These are phyloP conservation scores for Podarcis raffonei DNA, from an alignment of 2,113 vertebrate species.

Conservation along the genomic window DNA sequence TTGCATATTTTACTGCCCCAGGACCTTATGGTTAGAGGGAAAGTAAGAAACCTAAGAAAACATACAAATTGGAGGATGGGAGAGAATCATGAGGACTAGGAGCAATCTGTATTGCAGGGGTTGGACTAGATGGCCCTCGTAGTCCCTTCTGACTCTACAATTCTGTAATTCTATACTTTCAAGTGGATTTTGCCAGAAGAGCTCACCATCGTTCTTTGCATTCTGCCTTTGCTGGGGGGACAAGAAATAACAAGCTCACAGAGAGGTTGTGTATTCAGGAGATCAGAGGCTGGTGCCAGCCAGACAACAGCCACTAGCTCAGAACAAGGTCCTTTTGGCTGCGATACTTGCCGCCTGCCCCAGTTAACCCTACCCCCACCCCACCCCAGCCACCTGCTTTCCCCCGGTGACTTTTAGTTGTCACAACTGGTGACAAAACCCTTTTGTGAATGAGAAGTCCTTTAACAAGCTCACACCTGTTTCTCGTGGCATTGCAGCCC, in stretches of 20 bases:
- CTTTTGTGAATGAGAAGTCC: slow-evolving; percentile 46
- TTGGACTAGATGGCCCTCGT: no score
- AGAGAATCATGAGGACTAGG: neutral
- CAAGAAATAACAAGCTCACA: neutral
- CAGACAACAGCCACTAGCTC: neutral
- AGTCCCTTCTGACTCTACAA: no score
- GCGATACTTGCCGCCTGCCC: neutral
- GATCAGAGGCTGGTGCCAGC: neutral
- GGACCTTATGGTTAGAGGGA: neutral
- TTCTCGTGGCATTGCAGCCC: slow-evolving; percentile 14
- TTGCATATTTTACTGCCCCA: no score
- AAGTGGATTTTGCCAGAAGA: neutral
- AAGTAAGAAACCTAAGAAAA: no score
- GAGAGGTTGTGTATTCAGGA: neutral
- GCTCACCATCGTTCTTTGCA: neutral
- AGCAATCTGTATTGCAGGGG: no score
- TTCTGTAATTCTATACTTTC: neutral
- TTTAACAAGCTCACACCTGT: slow-evolving; percentile 47
- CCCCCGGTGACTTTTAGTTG: neutral
- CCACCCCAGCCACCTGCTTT: slow-evolving; percentile 7
- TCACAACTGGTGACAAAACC: slow-evolving; percentile 37
- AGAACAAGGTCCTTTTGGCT: neutral
- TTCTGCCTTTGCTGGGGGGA: neutral
- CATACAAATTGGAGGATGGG: neutral
- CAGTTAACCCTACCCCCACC: neutral